Conservation (phyloP, 1,140 invertebrate species). For the Trypoxylus dichotomus region DNA sequence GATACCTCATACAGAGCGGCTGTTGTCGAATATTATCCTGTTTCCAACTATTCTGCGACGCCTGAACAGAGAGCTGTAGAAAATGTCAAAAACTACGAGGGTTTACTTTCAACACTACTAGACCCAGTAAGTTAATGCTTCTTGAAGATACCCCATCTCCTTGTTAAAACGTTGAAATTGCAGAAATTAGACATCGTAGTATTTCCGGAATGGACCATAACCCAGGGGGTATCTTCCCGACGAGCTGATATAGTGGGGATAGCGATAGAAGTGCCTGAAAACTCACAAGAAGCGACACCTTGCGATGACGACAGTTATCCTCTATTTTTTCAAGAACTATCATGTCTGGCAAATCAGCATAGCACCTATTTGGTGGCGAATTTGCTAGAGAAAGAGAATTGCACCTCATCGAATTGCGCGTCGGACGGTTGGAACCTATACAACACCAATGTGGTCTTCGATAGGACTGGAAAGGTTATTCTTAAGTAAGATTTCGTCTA, state of each 20-base stretch:
- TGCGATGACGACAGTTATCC: conserved; percentile 31
- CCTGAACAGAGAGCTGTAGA: background rate
- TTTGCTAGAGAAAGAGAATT: conserved; percentile 62
- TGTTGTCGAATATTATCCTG: conserved; percentile 31
- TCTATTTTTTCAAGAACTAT: conserved; percentile 53
- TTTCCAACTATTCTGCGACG: background rate
- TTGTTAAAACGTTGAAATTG: conserved; percentile 30
- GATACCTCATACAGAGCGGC: conserved; percentile 28
- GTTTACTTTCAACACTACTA: background rate
- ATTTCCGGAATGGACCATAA: conserved; percentile 71
- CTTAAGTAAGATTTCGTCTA: conserved; percentile 33
- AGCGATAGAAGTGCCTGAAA: background rate
- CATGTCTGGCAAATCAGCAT: conserved; percentile 50
- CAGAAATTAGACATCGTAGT: conserved; percentile 77
- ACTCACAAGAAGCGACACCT: conserved; percentile 39
- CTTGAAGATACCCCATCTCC: background rate
- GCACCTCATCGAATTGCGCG: conserved; percentile 51
- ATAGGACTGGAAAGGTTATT: conserved; percentile 51
- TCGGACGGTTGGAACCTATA: conserved; percentile 58
- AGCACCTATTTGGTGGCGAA: conserved; percentile 69
- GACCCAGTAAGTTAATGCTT: background rate
- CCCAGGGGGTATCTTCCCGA: background rate
- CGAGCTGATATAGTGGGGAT: conserved; percentile 9
- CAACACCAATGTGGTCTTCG: conserved; percentile 73
- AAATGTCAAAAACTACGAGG: conserved; percentile 28